Percentiles rank a stretch among this genome's conserved stretches.
Conservation (phyloP, 2,113 vertebrate species). For the Myocastor coypus region DNA sequence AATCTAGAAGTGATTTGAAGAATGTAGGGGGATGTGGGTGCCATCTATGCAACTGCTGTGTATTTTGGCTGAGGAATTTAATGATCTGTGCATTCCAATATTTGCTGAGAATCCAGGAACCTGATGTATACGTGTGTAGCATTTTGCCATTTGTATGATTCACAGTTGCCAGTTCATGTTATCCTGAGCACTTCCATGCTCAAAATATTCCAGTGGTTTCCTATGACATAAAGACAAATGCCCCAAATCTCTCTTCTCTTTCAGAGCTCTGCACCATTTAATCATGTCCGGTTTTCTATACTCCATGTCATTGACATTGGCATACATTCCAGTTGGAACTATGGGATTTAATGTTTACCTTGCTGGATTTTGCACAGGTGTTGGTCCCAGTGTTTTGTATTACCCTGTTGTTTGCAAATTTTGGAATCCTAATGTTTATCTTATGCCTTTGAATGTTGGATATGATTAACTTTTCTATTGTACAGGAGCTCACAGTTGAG, state of each 20-base stretch:
- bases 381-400: too few species aligned
- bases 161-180: background rate
- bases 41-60: background rate
- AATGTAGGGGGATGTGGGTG: background rate
- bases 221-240: background rate
- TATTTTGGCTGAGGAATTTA: background rate
- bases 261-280: background rate
- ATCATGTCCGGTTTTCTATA: background rate
- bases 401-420: too few species aligned
- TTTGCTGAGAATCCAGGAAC: background rate
- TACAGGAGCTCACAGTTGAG: too few species aligned
- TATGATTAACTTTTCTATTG: too few species aligned
- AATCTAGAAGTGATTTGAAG: background rate
- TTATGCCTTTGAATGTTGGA: too few species aligned
- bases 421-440: too few species aligned
- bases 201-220: background rate
- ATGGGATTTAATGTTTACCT: too few species aligned
- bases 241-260: background rate
- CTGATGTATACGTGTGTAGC: background rate
- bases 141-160: background rate
- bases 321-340: too few species aligned
- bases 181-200: background rate
- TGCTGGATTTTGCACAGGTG: too few species aligned
- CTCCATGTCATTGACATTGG: background rate
- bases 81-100: background rate